phyloP scores from a whole-genome alignment of 2,797 vertebrate species.

The Sardinella longiceps region DNA sequence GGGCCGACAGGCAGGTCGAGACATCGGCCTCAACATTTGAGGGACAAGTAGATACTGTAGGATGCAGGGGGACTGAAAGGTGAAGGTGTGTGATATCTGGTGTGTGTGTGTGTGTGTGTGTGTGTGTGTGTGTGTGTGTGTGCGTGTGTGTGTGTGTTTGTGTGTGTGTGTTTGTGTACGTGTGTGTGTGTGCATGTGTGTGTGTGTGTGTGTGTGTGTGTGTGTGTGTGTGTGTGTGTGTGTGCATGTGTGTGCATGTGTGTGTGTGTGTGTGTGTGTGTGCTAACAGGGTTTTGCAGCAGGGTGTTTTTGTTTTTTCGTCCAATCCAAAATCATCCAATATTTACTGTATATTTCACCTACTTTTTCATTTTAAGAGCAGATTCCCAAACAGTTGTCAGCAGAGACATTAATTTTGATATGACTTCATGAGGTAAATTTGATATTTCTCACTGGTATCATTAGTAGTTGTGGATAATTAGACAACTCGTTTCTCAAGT shows the following conservation, averaged over 20 bases:
- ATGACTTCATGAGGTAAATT: too few species aligned
- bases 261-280: conserved; percentile 6
- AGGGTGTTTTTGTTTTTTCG: neutral
- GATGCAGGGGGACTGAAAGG: neutral
- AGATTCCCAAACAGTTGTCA: too few species aligned
- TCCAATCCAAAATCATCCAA: neutral
- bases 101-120: neutral
- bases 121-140: neutral
- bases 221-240: conserved; percentile 2
- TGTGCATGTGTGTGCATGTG: too few species aligned
- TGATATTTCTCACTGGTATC: too few species aligned
- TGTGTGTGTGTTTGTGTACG: too few species aligned
- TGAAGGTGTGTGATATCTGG: neutral
- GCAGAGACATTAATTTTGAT: too few species aligned
- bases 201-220: conserved; percentile 15
- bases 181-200: neutral
- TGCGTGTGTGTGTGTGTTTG: too few species aligned
- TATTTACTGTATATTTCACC: too few species aligned
- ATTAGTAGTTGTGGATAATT: too few species aligned
- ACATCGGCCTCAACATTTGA: neutral
- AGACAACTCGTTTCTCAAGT: too few species aligned
- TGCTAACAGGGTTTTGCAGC: neutral
- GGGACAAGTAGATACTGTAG: neutral
- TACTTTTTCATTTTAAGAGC: too few species aligned
- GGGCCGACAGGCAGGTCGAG: conserved; percentile 28